Percentiles rank a stretch among this genome's conserved stretches.
Evolutionary conservation across 2,797 vertebrate genomes (phyloP).

Genomic region (Acomys russatus): DNA sequence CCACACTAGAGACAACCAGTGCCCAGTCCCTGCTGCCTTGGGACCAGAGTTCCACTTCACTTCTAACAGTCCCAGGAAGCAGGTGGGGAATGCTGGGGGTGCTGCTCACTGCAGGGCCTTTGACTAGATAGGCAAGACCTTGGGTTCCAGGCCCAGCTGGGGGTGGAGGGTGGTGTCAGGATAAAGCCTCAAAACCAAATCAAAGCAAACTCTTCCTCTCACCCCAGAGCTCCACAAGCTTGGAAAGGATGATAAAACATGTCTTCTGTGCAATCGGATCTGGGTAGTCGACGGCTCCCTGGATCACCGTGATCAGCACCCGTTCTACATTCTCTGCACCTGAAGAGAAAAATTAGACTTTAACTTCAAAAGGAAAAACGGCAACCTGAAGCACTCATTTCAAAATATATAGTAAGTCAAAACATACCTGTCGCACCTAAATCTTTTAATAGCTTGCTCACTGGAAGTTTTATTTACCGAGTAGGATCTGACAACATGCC

Average conservation of each 20-base stretch:
- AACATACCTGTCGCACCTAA: slow-evolving; percentile 17
- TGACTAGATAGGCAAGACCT: not conserved
- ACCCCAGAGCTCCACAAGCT: slow-evolving; percentile 99
- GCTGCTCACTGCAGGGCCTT: too few relatives aligned
- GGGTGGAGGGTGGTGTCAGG: too few relatives aligned
- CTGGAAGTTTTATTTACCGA: not conserved
- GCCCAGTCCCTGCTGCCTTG: not conserved
- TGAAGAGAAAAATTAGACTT: slow-evolving; percentile 75
- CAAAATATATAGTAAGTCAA: not conserved
- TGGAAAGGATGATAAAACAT: slow-evolving; percentile 98
- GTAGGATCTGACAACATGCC: not conserved
- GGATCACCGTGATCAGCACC: slow-evolving; percentile 97
- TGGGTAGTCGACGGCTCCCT: slow-evolving; percentile 98
- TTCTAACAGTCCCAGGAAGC: slow-evolving; percentile 33
- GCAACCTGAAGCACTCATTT: slow-evolving; percentile 32
- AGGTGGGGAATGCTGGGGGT: not conserved
- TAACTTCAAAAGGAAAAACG: slow-evolving; percentile 44
- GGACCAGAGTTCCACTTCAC: not conserved
- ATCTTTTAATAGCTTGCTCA: not conserved
- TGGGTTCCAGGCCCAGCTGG: too few relatives aligned
- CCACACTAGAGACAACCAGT: slow-evolving; percentile 48
- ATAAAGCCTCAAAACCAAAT: not conserved
- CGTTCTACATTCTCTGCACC: slow-evolving; percentile 96
- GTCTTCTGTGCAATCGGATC: slow-evolving; percentile 99
- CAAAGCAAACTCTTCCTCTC: slow-evolving; percentile 76